A percentile compares a stretch with the other conserved stretches of the same genome.
These are phyloP conservation scores for Epizoanthus illoricatus DNA, from an alignment of 92 coral and sea anemone genomes.

Conservation along the genomic window DNA sequence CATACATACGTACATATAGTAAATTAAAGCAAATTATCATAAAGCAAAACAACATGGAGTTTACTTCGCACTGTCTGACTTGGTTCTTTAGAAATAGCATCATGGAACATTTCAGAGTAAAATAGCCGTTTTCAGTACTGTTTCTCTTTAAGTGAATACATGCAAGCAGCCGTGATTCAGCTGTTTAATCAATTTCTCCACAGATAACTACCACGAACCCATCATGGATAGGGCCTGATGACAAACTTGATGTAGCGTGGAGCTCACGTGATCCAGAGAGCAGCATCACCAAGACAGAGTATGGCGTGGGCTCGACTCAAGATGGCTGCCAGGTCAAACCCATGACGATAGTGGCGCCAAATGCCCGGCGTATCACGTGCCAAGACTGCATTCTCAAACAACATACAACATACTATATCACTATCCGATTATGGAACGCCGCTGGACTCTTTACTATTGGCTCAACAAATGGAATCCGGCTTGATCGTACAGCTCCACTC, in stretches of 20 bases:
- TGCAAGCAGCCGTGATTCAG: no score
- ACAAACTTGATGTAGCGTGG: slow-evolving; percentile 65
- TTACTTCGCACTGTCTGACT: no score
- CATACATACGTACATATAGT: no score
- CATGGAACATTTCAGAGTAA: no score
- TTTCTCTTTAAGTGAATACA: no score
- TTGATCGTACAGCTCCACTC: slow-evolving; percentile 80
- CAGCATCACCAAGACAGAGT: slow-evolving; percentile 68
- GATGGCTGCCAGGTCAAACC: slow-evolving; percentile 81
- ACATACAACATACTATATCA: slow-evolving; percentile 65
- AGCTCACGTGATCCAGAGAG: slow-evolving; percentile 77
- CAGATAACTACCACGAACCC: slow-evolving; percentile 59
- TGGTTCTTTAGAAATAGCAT: no score
- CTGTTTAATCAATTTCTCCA: background rate
- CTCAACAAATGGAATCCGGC: slow-evolving; percentile 62
- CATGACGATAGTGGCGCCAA: slow-evolving; percentile 60
- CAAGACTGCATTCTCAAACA: slow-evolving; percentile 69
- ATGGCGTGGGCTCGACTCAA: slow-evolving; percentile 80
- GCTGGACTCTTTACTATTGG: slow-evolving; percentile 77
- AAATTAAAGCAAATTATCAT: no score
- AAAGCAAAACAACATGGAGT: no score
- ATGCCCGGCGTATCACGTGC: slow-evolving; percentile 64
- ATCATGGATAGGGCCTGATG: slow-evolving; percentile 67
- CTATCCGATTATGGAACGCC: slow-evolving; percentile 80
- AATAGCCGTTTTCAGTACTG: no score